These are phyloP conservation scores for Rhynchomys soricoides DNA, from an alignment of 2,113 vertebrate genomes.

Conservation along the genomic window DNA sequence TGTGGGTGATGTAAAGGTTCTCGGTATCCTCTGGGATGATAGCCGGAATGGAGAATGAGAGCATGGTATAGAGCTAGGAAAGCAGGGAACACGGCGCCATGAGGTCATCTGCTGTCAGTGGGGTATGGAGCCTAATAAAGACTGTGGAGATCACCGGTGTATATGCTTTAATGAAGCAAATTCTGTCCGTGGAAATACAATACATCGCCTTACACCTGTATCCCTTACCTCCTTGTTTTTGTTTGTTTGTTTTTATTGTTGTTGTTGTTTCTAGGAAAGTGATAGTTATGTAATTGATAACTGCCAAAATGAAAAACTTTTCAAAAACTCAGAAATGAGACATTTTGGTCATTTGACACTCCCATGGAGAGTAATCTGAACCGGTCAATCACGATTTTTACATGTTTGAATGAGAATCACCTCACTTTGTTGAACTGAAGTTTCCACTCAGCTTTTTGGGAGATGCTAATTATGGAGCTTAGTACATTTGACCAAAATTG, in stretches of 20 bases:
- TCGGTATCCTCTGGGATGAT: background rate
- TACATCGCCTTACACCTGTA: background rate
- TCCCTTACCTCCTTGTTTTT: background rate
- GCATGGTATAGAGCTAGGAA: background rate
- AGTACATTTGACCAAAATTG: background rate
- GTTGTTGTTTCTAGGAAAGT: background rate
- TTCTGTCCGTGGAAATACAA: background rate
- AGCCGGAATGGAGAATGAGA: background rate
- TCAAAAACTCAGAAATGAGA: background rate
- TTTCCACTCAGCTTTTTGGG: background rate
- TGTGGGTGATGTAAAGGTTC: background rate
- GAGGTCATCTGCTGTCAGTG: background rate
- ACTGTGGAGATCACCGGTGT: background rate
- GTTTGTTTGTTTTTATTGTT: too few species aligned
- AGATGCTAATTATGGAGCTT: background rate
- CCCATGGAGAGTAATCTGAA: background rate
- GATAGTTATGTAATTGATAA: background rate
- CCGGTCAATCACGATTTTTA: background rate
- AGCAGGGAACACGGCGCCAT: too few species aligned
- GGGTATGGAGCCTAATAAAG: background rate
- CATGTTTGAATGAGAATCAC: background rate
- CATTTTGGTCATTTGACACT: background rate
- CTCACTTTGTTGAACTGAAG: background rate
- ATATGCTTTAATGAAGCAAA: background rate
- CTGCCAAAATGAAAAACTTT: background rate